Conservation (phyloP, 2,797 vertebrate species). For the Acrossocheilus fasciatus region DNA sequence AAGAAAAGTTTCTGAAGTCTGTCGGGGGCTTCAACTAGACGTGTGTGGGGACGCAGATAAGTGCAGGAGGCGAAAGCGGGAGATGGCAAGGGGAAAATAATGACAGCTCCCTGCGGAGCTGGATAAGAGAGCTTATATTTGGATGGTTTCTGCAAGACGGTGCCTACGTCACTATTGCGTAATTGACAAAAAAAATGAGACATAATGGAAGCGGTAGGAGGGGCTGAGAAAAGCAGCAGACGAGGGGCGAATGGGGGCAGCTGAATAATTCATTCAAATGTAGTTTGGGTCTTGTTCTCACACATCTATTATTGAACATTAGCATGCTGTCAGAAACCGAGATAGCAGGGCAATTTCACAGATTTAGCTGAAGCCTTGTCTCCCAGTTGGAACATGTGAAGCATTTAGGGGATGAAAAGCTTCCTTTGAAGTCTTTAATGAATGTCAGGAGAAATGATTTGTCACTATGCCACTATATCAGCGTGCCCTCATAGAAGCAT, state of each 20-base stretch:
- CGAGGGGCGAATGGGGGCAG: neutral
- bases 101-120: constrained; percentile 46
- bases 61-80: neutral
- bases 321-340: constrained; percentile 54
- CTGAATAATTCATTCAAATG: constrained; percentile 60
- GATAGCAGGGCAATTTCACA: constrained; percentile 36
- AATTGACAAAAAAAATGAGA: constrained; percentile 21
- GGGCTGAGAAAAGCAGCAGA: constrained; percentile 16
- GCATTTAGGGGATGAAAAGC: constrained; percentile 38
- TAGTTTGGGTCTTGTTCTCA: constrained; percentile 49
- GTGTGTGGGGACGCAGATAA: constrained; percentile 42
- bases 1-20: constrained; percentile 42
- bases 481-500: neutral
- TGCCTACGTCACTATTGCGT: constrained; percentile 37
- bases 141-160: constrained; percentile 29
- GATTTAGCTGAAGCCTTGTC: constrained; percentile 35
- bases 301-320: constrained; percentile 62
- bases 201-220: constrained; percentile 4
- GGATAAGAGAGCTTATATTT: constrained; percentile 57
- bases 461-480: constrained; percentile 8
- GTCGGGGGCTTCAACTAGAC: constrained; percentile 18
- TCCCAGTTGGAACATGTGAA: constrained; percentile 7
- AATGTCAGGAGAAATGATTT: constrained; percentile 20
- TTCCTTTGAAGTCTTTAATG: constrained; percentile 19
- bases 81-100: constrained; percentile 7